Conservation (phyloP, 2,797 vertebrate genomes). For the Centroberyx gerrardi region DNA sequence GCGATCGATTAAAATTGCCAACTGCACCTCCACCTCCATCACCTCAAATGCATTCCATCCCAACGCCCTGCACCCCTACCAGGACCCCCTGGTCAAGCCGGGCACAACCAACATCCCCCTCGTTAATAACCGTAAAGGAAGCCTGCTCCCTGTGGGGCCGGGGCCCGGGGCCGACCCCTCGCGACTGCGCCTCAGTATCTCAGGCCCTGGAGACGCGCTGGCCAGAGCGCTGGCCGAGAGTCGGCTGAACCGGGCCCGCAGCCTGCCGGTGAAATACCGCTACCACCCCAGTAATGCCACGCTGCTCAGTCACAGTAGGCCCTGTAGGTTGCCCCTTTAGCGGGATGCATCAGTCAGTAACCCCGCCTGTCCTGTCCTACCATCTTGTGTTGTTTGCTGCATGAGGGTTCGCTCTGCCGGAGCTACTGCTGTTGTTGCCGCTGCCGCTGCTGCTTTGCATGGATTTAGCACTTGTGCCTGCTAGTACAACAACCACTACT, state of each 20-base stretch:
- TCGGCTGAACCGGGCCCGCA: constrained; percentile 89
- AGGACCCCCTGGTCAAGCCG: constrained; percentile 81
- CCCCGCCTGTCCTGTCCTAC: constrained; percentile 67
- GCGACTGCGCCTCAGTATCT: constrained; percentile 83
- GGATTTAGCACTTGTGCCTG: constrained; percentile 41
- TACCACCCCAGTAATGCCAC: constrained; percentile 86
- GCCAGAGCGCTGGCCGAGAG: constrained; percentile 76
- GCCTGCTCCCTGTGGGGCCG: constrained; percentile 83
- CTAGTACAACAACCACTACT: constrained; percentile 47
- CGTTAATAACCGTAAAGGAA: constrained; percentile 94
- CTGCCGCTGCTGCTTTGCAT: constrained; percentile 71
- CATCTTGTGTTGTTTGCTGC: constrained; percentile 77
- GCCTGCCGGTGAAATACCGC: constrained; percentile 91
- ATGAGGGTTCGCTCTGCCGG: constrained; percentile 68
- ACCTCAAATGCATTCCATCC: constrained; percentile 75
- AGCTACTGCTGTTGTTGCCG: constrained; percentile 54
- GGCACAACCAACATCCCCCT: constrained; percentile 80
- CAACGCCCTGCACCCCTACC: constrained; percentile 80
- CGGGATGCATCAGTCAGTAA: constrained; percentile 84
- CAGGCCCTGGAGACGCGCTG: constrained; percentile 84
- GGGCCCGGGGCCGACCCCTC: constrained; percentile 71
- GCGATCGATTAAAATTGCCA: constrained; percentile 89
- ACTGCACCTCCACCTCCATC: constrained; percentile 78
- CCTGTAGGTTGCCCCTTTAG: constrained; percentile 88
- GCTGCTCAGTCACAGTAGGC: constrained; percentile 83